Evolutionary conservation across 2,113 vertebrate genomes (phyloP), one percentile per base, ranked within the genome.

Genomic region (Stegastes partitus): DNA sequence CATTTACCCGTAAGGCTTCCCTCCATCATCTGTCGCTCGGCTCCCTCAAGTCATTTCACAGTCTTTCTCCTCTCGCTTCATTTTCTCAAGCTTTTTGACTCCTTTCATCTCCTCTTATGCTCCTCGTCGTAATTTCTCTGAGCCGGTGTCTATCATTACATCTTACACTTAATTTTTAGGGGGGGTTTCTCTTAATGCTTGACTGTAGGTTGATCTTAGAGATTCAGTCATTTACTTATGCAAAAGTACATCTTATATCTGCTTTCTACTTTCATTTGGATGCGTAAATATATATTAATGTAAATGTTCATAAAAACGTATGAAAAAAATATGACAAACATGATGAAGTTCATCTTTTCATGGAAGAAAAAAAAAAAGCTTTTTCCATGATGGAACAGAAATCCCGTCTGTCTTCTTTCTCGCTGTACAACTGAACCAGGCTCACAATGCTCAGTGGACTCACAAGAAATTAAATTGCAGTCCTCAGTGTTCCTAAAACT

Each of bases 41-140:
- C 26, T 81, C 74, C 69, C 82, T 87, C n/a, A 69, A 82, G 73
- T 83, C 67, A 75, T 87, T 81, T 83, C 57, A 81, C 74, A 77
- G 51, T 58, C 55, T 54, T 34, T 68, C 49, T 63, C 67, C 31
- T 55, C 53, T 58, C 22, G 45, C 25, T 81, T 74, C 11, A 49
- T 79, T 70, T 79, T 62, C 31, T 74, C 34, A 50, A 16, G 44
- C 44, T 78, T 63, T 72, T 44, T 39, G 31, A 77, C 56, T 87
- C 26, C 49, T 71, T 50, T 51, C 34, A 51, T 61, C 59, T 31
- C 31, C 34, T 62, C 51, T 64, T 58, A 55, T 72, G 63, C 45
- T 68, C 22, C 66, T 53, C 79, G 72, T 87, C 76, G 69, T 11
- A 31, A 81, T 69, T 57, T 63, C 39, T 68, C 26, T 26, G 4